Conservation (phyloP, 2,797 vertebrate genomes). For the Phyllotis vaccarum region DNA sequence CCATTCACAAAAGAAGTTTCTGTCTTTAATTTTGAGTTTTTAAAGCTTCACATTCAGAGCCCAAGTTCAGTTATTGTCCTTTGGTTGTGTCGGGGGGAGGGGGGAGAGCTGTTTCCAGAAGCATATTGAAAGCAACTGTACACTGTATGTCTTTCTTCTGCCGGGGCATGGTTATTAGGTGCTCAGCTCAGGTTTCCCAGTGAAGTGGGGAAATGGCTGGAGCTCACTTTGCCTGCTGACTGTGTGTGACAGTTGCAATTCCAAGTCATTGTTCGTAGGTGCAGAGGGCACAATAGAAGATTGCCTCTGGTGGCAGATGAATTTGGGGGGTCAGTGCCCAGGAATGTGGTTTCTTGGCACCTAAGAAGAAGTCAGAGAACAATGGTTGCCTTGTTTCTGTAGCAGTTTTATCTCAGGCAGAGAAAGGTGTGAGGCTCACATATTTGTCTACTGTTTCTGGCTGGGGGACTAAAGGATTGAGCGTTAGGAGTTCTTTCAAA, state of each 20-base stretch:
- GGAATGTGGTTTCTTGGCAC: conserved; percentile 93
- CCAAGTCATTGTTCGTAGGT: conserved; percentile 95
- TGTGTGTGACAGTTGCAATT: conserved; percentile 94
- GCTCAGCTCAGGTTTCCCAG: conserved; percentile 90
- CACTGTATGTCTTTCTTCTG: conserved; percentile 74
- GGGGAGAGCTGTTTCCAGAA: conserved; percentile 86
- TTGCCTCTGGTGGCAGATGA: conserved; percentile 91
- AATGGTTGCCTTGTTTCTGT: conserved; percentile 88
- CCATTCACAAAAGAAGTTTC: conserved; percentile 88
- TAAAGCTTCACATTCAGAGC: conserved; percentile 90
- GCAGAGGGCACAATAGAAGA: conserved; percentile 86
- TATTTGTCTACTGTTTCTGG: neutral
- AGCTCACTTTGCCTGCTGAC: conserved; percentile 93
- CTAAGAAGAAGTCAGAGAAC: conserved; percentile 87
- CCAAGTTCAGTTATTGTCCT: conserved; percentile 93
- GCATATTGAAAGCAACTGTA: conserved; percentile 81
- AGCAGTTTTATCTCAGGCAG: conserved; percentile 46
- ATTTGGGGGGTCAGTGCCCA: conserved; percentile 88
- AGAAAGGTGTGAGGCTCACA: conserved; percentile 65
- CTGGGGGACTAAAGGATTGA: neutral
- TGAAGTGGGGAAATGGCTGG: conserved; percentile 90
- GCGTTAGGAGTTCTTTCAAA: neutral
- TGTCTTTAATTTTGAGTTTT: conserved; percentile 88
- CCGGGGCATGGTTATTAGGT: conserved; percentile 85
- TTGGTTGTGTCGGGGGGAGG: conserved; percentile 80